Evolutionary conservation across 2,113 vertebrate genomes (phyloP), one percentile per base, ranked within the genome.

Genomic region (Genyomyrus donnyi): DNA sequence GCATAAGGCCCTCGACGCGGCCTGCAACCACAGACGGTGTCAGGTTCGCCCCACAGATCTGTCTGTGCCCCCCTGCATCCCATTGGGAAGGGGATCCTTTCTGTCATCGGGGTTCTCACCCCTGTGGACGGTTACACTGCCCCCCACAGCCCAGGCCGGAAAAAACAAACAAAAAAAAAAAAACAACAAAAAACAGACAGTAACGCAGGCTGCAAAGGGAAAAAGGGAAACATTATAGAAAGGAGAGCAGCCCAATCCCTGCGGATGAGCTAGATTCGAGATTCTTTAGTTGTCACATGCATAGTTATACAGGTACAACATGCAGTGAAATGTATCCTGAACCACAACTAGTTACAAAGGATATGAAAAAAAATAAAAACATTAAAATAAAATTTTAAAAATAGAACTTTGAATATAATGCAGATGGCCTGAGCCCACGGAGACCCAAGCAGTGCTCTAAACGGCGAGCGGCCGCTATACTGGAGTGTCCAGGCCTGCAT

Each of bases 11-110:
- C 50, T 3, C 39, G 2, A 66, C 17, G n/a, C 85, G 6, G 35
- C 9, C 50, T 21, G 50, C 21, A 27, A 50, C 39, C 87, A 77
- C 42, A 85, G 52, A 87, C 62, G 86, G 58, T 58, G 53, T 88
- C 90, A 89, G 91, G 83, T 87, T 90, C 88, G 89, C 90, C 83
- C 52, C 52, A 83, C 10, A 62, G 45, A 39, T 74, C 87, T 49
- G 39, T 83, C 77, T 31, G 46, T 24, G 56, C 24, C 58, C 24
- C 45, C 49, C 92, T 88, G 89, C 86, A 93, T 93, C 91, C 91
- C 58, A 8, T 90, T 83, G 91, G 91, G 92, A 92, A 92, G 53
- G 84, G 90, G 89, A 92, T 74, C 83, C 83, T 50, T 89, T 91
- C 85, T 91, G 88, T 46, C 89, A 53, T 91, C 91, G 53, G 87